phyloP scores from a whole-genome alignment of 2,797 vertebrate genomes.

The Lepus townsendii region DNA sequence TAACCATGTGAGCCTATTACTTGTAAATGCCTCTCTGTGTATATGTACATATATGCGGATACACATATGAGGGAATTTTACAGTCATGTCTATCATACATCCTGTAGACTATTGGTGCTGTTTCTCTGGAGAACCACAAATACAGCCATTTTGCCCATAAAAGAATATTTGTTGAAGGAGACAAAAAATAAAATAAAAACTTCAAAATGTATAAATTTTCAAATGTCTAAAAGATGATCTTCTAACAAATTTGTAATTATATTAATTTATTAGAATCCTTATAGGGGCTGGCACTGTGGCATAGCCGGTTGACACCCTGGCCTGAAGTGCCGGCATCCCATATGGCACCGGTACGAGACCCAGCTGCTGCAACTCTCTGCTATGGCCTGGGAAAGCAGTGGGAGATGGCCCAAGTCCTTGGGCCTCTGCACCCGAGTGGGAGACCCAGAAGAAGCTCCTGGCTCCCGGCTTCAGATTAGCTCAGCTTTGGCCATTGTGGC shows the following conservation, averaged over 20 bases:
- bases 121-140: slow-evolving; percentile 50
- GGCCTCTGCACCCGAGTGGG: no score
- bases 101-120: neutral
- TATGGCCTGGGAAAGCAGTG: no score
- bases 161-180: slow-evolving; percentile 18
- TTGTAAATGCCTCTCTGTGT: neutral
- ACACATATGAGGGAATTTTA: neutral
- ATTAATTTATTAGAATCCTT: neutral
- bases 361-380: no score
- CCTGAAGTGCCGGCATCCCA: no score
- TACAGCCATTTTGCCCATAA: slow-evolving; percentile 40
- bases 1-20: neutral
- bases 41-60: neutral
- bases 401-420: no score
- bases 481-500: no score
- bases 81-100: neutral
- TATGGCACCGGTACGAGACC: no score
- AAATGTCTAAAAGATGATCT: slow-evolving; percentile 43
- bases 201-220: slow-evolving; percentile 51
- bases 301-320: no score
- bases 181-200: slow-evolving; percentile 40
- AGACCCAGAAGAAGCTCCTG: no score
- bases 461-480: no score
- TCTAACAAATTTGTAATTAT: neutral
- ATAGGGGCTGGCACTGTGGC: neutral